Percentiles rank a stretch among this genome's conserved stretches.
Conservation (phyloP, 2,113 vertebrate genomes). For the Pygoscelis adeliae region DNA sequence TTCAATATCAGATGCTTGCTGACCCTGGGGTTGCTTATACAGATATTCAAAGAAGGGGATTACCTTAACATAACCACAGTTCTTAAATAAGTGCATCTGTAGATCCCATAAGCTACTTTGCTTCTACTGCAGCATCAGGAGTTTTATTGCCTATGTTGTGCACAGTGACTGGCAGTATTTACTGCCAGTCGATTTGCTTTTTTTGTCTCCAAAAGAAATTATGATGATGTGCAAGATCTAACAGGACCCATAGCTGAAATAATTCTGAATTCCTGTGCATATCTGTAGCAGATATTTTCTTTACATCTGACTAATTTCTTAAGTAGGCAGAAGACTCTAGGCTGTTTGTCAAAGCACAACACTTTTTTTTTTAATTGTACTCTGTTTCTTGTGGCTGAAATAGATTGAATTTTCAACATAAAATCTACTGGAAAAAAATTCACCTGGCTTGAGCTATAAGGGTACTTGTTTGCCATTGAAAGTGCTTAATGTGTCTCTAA, state of each 20-base stretch:
- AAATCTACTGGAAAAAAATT: neutral
- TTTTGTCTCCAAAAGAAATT: neutral
- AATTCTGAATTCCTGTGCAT: neutral
- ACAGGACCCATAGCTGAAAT: neutral
- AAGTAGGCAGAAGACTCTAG: neutral
- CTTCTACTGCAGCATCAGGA: neutral
- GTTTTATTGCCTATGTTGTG: neutral
- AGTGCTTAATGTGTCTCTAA: neutral
- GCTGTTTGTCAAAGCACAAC: neutral
- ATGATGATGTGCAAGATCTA: neutral
- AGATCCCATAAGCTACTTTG: neutral
- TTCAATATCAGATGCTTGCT: neutral
- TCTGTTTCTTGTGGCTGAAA: neutral
- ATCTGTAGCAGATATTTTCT: neutral
- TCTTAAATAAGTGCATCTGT: neutral
- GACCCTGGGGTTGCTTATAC: neutral
- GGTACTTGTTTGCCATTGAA: neutral
- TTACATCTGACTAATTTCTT: neutral
- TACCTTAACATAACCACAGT: neutral
- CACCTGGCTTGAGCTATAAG: neutral
- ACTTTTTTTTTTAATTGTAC: neutral
- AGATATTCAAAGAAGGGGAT: neutral
- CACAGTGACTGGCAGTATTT: neutral
- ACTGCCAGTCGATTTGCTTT: neutral
- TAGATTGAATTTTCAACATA: neutral